Evolutionary conservation across 2,113 vertebrate species (phyloP).

Genomic region (Anoura caudifer): DNA sequence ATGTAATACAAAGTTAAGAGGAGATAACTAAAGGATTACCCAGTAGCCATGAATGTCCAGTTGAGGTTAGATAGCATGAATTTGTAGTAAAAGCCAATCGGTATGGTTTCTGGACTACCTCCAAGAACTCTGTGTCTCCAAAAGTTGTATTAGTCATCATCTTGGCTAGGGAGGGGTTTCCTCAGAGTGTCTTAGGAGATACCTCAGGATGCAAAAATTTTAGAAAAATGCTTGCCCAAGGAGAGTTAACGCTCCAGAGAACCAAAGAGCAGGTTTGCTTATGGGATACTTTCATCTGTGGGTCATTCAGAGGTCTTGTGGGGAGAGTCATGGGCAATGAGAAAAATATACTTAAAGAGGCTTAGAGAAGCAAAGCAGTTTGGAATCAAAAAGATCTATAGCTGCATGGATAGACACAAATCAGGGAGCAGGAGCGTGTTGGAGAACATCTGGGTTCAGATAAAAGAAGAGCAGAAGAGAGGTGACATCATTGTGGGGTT

Average conservation of each 20-base stretch:
- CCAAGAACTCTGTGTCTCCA: background rate
- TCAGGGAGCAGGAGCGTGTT: constrained; percentile 16
- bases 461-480: constrained; percentile 29
- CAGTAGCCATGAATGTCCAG: background rate
- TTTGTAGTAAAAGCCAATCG: constrained; percentile 13
- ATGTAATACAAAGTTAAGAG: background rate
- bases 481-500: constrained; percentile 45
- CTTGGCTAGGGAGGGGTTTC: background rate
- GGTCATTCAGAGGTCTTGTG: background rate
- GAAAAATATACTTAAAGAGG: constrained; percentile 27
- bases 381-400: constrained; percentile 39
- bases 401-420: constrained; percentile 3
- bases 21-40: background rate
- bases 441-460: constrained; percentile 60
- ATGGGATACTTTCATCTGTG: background rate
- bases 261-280: constrained; percentile 15
- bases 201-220: background rate
- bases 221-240: background rate
- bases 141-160: constrained; percentile 7
- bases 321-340: background rate
- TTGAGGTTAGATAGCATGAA: background rate
- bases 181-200: constrained; percentile 19
- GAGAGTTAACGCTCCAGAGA: background rate
- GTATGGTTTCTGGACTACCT: background rate
- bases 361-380: constrained; percentile 5